Percentiles rank a stretch among this genome's conserved stretches.
Evolutionary conservation across 2,888 invertebrate species (phyloP).

Genomic region (Metellina segmentata): DNA sequence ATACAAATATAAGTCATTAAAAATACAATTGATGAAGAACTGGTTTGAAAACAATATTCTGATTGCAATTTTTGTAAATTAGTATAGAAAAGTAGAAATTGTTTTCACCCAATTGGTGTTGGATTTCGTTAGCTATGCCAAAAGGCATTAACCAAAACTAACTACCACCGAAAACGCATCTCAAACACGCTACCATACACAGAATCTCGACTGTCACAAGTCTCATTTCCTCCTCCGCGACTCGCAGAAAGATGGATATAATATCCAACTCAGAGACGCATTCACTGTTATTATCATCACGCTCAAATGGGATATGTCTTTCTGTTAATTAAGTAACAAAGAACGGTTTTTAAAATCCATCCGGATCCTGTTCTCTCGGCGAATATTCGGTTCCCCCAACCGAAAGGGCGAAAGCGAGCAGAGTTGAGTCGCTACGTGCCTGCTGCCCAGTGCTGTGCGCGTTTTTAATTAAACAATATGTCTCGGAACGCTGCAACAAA

Average conservation of each 20-base stretch:
- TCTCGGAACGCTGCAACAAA: slow-evolving; percentile 65
- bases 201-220: background rate
- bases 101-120: no score
- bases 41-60: no score
- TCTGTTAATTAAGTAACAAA: slow-evolving; percentile 26
- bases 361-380: slow-evolving; percentile 17
- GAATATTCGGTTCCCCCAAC: background rate
- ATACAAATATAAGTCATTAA: no score
- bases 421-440: slow-evolving; percentile 19
- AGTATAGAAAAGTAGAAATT: no score
- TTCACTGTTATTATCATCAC: background rate
- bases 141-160: no score
- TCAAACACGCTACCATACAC: background rate
- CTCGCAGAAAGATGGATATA: background rate
- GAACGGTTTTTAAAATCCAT: slow-evolving; percentile 29
- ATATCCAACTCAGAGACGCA: background rate
- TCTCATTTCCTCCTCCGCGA: background rate
- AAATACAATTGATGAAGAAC: no score
- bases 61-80: no score
- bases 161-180: background rate
- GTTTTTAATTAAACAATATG: slow-evolving; percentile 73
- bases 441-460: slow-evolving; percentile 2
- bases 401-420: background rate
- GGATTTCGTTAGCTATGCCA: no score
- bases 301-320: slow-evolving; percentile 9